phyloP scores from a whole-genome alignment of 53 echinoderm and acorn worm species.

The Glandiceps talaboti region DNA sequence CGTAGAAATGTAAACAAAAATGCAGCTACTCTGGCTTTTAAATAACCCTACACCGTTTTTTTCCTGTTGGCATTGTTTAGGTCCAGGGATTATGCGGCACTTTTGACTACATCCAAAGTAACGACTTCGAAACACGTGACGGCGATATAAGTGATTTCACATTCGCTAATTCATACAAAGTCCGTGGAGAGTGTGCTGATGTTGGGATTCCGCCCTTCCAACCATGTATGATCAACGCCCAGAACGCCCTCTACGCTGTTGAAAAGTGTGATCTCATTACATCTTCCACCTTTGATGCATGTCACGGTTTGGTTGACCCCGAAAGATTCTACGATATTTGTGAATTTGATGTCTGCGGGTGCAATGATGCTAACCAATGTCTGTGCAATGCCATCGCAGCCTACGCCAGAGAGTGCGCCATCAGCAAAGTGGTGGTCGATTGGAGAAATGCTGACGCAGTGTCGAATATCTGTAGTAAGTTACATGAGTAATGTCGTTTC shows the following conservation, averaged over 20 bases:
- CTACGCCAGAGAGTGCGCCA: constrained; percentile 72
- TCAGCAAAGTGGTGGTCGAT: constrained; percentile 43
- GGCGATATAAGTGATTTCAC: constrained; percentile 56
- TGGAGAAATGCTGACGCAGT: constrained; percentile 58
- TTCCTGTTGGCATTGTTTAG: too few species aligned
- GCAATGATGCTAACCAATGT: constrained; percentile 41
- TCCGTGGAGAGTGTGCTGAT: constrained; percentile 50
- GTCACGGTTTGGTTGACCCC: constrained; percentile 63
- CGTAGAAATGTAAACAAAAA: too few species aligned
- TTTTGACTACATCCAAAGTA: constrained; percentile 78
- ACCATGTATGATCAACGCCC: constrained; percentile 63
- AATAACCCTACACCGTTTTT: too few species aligned
- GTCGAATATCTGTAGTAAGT: constrained; percentile 62
- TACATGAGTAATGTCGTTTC: background rate
- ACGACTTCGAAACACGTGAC: constrained; percentile 76
- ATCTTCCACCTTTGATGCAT: constrained; percentile 42
- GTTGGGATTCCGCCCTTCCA: constrained; percentile 22
- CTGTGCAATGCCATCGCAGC: constrained; percentile 65
- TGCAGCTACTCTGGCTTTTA: too few species aligned
- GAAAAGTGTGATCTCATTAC: constrained; percentile 69
- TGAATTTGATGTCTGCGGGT: constrained; percentile 72
- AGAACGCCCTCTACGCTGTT: constrained; percentile 50
- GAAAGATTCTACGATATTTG: constrained; percentile 72
- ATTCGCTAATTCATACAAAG: constrained; percentile 59
- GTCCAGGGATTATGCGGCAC: constrained; percentile 84